Base-by-base conservation (phyloP, 2,113 vertebrate species). In the Plestiodon gilberti region DNA sequence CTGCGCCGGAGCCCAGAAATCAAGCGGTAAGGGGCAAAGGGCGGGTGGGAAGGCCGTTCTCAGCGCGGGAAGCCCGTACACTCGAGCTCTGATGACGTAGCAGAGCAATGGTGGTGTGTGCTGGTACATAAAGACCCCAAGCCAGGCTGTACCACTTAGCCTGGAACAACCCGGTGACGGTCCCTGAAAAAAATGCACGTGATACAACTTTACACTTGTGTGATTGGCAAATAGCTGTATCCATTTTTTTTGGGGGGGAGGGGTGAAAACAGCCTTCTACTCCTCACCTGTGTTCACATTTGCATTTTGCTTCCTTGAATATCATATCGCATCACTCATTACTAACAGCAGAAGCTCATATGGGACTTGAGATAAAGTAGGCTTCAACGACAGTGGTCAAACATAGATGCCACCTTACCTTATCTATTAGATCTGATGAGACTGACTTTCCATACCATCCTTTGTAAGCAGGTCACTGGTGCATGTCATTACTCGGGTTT, bases 371-470 rank as follows among this genome's bases (percentile, higher is more conserved):
- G 1, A 78, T 28, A 25, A 61, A 78, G n/a, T 25, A 4, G 22
- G 76, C n/a, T 25, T 35, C 13, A 15, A 52, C 25, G 13, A 35
- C 30, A 35, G 75, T 14, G 23, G 55, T 23, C 52, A 33, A 15
- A 22, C 48, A 65, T 75, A n/a, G 2, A 77, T 89, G 81, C 89
- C 84, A 57, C 2, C 71, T 65, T 83, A 81, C 79, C 67, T 17
- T 38, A 59, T 23, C 75, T 75, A 55, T 28, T 55, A 64, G 38
- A 80, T 80, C 78, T 18, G 23, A 48, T 3, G 25, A 30, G 18
- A 40, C 35, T 52, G 18, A 40, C 35, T 52, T 83, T 6, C 33
- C 33, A 28, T 30, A 13, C 25, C 33, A 55, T 14, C 69, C 30
- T 40, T 73, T 13, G 55, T n/a, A 25, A 25, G 43, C 2, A 6